Percentiles rank a stretch among this genome's conserved stretches.
Evolutionary conservation across 2,888 invertebrate genomes (phyloP).

Genomic region (Zygogramma bicolorata): DNA sequence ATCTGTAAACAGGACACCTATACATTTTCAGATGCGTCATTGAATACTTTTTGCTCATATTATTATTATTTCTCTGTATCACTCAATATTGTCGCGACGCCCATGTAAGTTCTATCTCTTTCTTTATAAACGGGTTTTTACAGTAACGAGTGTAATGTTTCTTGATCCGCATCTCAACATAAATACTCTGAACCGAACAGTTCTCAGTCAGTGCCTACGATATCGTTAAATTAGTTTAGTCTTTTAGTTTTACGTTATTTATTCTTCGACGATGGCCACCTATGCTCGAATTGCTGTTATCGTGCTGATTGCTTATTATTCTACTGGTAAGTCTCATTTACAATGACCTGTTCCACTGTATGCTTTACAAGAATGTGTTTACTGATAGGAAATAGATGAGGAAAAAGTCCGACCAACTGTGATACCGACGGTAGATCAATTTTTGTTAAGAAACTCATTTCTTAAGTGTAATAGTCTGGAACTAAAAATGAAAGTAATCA

Average conservation of each 20-base stretch:
- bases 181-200: constrained; percentile 28
- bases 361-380: background rate
- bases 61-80: background rate
- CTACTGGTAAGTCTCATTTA: constrained; percentile 18
- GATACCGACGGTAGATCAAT: too few relatives aligned
- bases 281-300: constrained; percentile 13
- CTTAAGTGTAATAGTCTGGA: too few relatives aligned
- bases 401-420: background rate
- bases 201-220: constrained; percentile 26
- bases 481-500: too few relatives aligned
- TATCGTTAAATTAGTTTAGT: constrained; percentile 26
- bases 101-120: constrained; percentile 10
- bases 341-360: background rate
- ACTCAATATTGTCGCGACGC: background rate
- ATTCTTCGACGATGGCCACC: constrained; percentile 25
- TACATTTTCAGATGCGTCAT: too few relatives aligned
- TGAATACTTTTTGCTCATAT: too few relatives aligned
- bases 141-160: constrained; percentile 23
- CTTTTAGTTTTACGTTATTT: constrained; percentile 17
- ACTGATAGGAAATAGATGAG: background rate
- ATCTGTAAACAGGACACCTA: too few relatives aligned
- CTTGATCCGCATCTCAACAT: constrained; percentile 34
- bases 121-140: constrained; percentile 30
- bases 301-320: constrained; percentile 21
- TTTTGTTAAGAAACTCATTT: too few relatives aligned